Evolutionary conservation across 2,113 vertebrate species (phyloP).

Genomic region (Cynoglossus semilaevis): DNA sequence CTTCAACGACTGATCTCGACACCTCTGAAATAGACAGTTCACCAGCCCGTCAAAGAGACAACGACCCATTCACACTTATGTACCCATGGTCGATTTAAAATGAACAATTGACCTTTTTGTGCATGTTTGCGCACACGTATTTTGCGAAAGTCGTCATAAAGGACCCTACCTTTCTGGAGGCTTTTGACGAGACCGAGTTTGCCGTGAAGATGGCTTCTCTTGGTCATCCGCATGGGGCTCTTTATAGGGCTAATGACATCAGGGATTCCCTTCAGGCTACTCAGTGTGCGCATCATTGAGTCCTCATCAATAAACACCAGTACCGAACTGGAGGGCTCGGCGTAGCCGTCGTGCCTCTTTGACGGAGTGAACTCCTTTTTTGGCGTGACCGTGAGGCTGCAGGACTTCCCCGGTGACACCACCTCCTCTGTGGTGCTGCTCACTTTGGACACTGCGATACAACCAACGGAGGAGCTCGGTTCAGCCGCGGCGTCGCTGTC

Average conservation of each 20-base stretch:
- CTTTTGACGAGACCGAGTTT: conserved; percentile 79
- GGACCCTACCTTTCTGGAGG: conserved; percentile 78
- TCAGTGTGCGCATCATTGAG: conserved; percentile 89
- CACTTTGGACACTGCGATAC: conserved; percentile 44
- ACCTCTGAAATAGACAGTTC: too few relatives aligned
- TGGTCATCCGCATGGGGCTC: conserved; percentile 83
- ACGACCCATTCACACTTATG: too few relatives aligned
- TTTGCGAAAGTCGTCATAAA: too few relatives aligned
- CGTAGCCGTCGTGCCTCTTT: conserved; percentile 38
- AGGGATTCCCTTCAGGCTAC: conserved; percentile 84
- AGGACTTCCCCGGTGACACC: neutral
- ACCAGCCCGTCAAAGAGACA: too few relatives aligned
- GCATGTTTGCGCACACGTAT: too few relatives aligned
- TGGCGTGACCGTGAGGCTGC: conserved; percentile 22
- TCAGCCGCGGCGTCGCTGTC: neutral
- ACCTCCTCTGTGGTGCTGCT: conserved; percentile 58
- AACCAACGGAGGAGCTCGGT: conserved; percentile 26
- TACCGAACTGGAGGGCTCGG: conserved; percentile 47
- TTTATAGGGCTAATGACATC: conserved; percentile 91
- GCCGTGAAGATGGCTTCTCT: conserved; percentile 74
- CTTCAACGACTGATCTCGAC: too few relatives aligned
- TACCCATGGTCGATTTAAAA: too few relatives aligned
- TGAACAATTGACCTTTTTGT: too few relatives aligned
- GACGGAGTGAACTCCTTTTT: conserved; percentile 56
- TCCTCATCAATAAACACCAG: conserved; percentile 82